Conservation (phyloP, 2,797 vertebrate species). For the Nannoperca australis region DNA sequence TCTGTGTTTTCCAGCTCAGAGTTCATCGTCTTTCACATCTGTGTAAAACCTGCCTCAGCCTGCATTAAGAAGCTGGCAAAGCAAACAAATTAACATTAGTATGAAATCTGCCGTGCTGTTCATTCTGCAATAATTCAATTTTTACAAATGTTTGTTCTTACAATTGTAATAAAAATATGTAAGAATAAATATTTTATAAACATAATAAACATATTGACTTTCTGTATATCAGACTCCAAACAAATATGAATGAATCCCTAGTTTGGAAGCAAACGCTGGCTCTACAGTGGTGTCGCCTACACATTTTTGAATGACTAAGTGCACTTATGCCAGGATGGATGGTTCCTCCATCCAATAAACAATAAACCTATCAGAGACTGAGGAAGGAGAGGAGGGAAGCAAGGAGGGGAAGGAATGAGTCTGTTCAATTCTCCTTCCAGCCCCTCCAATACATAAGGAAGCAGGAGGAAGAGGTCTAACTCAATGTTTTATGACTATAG, state of each 20-base stretch:
- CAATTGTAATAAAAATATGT: too few species aligned
- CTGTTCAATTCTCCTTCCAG: constrained; percentile 44
- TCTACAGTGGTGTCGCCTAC: not conserved
- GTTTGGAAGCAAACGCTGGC: constrained; percentile 13
- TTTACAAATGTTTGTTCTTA: not conserved
- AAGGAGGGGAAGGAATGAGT: constrained; percentile 28
- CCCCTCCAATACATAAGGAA: constrained; percentile 45
- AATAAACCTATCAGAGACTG: constrained; percentile 21
- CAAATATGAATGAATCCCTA: not conserved
- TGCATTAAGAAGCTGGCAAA: not conserved
- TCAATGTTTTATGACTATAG: constrained; percentile 58
- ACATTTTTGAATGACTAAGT: constrained; percentile 16
- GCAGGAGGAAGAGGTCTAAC: constrained; percentile 24
- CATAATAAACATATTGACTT: not conserved
- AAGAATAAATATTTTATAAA: not conserved
- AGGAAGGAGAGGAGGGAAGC: not conserved
- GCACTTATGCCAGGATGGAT: constrained; percentile 17
- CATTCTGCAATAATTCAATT: not conserved
- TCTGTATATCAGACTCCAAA: not conserved
- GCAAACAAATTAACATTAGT: not conserved
- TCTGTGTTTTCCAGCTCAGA: not conserved
- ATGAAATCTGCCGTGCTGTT: not conserved
- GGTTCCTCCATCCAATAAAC: constrained; percentile 27
- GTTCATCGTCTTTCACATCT: not conserved
- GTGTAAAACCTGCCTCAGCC: not conserved